These are phyloP conservation scores for Drosophila kokeensis DNA, from an alignment of 2,888 invertebrate genomes.

Conservation along the genomic window DNA sequence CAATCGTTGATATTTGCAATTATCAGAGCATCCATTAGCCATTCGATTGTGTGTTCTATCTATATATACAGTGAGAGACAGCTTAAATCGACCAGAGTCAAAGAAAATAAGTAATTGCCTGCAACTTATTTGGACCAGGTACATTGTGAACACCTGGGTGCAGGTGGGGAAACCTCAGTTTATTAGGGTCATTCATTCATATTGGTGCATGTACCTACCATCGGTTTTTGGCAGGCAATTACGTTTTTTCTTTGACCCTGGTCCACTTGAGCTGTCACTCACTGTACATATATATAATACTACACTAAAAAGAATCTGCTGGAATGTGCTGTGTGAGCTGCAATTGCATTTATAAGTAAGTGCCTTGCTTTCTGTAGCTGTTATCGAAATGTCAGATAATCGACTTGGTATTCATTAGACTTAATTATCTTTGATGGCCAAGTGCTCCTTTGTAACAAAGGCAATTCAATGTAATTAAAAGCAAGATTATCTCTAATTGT, in stretches of 20 bases:
- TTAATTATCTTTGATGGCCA: conserved; percentile 47
- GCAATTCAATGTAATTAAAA: conserved; percentile 78
- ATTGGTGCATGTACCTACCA: too few species aligned
- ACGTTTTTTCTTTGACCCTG: too few species aligned
- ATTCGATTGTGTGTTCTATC: neutral
- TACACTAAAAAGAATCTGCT: neutral
- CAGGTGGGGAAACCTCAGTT: too few species aligned
- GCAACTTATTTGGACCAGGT: too few species aligned
- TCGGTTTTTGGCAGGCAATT: too few species aligned
- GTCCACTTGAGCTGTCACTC: too few species aligned
- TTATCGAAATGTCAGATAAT: conserved; percentile 57
- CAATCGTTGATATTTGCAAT: neutral
- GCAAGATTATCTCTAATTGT: conserved; percentile 76
- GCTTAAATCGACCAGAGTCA: too few species aligned
- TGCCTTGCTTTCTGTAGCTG: conserved; percentile 16
- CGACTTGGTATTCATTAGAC: conserved; percentile 66
- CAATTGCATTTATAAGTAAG: conserved; percentile 39
- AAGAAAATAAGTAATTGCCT: too few species aligned
- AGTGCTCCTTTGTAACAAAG: conserved; percentile 41
- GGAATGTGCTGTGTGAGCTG: neutral
- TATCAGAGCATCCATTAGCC: neutral
- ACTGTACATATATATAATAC: neutral
- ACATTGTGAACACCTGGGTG: too few species aligned
- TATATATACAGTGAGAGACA: too few species aligned
- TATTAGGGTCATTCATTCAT: too few species aligned